These are phyloP conservation scores for Protobothrops mucrosquamatus DNA, from an alignment of 2,113 vertebrate genomes.

Conservation along the genomic window DNA sequence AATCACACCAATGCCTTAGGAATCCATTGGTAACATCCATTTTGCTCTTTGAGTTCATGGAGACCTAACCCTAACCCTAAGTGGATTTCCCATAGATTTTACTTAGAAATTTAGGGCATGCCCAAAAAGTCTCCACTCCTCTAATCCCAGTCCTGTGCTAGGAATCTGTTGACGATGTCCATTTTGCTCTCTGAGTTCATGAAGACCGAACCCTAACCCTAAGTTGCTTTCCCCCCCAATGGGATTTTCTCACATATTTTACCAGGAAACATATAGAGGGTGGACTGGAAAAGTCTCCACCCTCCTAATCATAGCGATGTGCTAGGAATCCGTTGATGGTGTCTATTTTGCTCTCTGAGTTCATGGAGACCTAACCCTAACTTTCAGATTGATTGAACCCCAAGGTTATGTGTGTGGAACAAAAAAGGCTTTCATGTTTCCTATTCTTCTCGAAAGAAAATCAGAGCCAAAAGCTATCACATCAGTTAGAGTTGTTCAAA, in stretches of 20 bases:
- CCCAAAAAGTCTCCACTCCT: too few species aligned
- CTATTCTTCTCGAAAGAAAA: slow-evolving; percentile 30
- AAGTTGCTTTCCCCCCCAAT: not conserved
- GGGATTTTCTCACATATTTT: not conserved
- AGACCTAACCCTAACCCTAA: too few species aligned
- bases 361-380: not conserved
- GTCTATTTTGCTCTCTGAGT: not conserved
- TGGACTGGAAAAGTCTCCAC: not conserved
- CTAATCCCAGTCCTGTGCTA: not conserved
- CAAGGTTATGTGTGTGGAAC: slow-evolving; percentile 47
- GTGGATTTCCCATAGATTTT: too few species aligned
- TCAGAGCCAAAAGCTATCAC: slow-evolving; percentile 38
- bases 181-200: not conserved
- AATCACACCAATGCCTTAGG: too few species aligned
- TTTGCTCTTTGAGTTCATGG: too few species aligned
- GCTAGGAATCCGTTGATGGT: not conserved
- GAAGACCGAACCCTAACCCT: not conserved
- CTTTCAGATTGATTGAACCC: slow-evolving; percentile 38
- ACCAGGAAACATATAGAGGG: not conserved
- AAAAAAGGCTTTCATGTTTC: slow-evolving; percentile 35
- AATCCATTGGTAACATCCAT: too few species aligned
- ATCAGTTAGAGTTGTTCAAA: slow-evolving; percentile 33
- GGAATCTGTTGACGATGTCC: not conserved
- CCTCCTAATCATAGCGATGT: not conserved
- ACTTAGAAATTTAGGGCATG: too few species aligned